phyloP scores from a whole-genome alignment of 1,140 invertebrate species.

The Danaus melanippus region DNA sequence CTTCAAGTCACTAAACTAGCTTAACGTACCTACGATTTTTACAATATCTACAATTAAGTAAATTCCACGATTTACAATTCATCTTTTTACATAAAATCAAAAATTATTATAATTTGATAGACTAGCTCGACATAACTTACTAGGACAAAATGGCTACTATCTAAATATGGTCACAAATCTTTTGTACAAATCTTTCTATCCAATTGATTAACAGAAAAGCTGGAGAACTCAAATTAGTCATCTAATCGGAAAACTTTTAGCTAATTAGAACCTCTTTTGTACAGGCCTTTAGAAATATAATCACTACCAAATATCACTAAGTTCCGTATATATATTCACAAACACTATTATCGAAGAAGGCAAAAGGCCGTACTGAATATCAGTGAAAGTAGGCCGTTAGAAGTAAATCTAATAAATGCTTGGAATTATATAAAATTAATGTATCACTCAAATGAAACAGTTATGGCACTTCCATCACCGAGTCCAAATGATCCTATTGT shows the following conservation, averaged over 20 bases:
- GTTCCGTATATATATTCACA: slow-evolving; percentile 22
- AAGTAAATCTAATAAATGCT: slow-evolving; percentile 31
- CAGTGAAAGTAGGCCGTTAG: slow-evolving; percentile 36
- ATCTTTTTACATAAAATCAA: slow-evolving; percentile 39
- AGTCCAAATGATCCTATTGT: slow-evolving; percentile 21
- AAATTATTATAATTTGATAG: slow-evolving; percentile 37
- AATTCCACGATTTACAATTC: slow-evolving; percentile 41
- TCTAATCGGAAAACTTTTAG: slow-evolving; percentile 29
- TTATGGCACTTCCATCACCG: slow-evolving; percentile 26
- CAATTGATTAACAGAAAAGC: slow-evolving; percentile 18
- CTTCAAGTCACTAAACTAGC: slow-evolving; percentile 56
- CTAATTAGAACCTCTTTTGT: slow-evolving; percentile 35
- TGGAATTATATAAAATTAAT: slow-evolving; percentile 15
- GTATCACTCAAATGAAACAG: slow-evolving; percentile 26
- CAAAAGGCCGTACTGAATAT: slow-evolving; percentile 42
- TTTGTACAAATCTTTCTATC: slow-evolving; percentile 55
- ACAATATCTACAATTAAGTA: slow-evolving; percentile 65
- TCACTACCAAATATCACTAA: slow-evolving; percentile 28
- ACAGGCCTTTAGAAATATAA: slow-evolving; percentile 44
- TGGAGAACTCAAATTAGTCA: slow-evolving; percentile 17
- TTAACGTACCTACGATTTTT: slow-evolving; percentile 46
- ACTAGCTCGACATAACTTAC: slow-evolving; percentile 67
- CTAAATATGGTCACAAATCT: slow-evolving; percentile 51
- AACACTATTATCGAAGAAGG: slow-evolving; percentile 38
- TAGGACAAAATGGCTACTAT: slow-evolving; percentile 60